Evolutionary conservation across 92 coral and sea anemone species (phyloP).

Genomic region (Epizoanthus illoricatus): DNA sequence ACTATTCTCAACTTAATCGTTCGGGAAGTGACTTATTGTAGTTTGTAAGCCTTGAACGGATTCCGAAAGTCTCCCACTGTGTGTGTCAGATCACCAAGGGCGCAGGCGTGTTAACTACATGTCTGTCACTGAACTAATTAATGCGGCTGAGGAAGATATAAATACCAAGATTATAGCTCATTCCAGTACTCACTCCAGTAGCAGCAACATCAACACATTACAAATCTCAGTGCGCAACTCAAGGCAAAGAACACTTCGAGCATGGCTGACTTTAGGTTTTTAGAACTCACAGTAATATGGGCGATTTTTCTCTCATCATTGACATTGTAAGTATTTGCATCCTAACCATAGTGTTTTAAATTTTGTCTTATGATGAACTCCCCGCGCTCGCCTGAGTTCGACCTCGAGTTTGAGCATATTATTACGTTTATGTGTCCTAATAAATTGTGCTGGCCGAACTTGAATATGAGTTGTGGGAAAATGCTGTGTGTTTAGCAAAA

Average conservation of each 20-base stretch:
- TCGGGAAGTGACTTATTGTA: neutral
- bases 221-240: neutral
- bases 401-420: too few species aligned
- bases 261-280: neutral
- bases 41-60: conserved; percentile 13
- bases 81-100: too few species aligned
- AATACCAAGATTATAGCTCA: conserved; percentile 2
- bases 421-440: too few species aligned
- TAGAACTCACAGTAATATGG: conserved; percentile 10
- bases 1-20: neutral
- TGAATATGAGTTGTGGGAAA: neutral
- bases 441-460: neutral
- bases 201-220: neutral
- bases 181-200: neutral
- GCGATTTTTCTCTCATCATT: conserved; percentile 1
- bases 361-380: too few species aligned
- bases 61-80: neutral
- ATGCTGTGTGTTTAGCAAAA: neutral
- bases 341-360: too few species aligned
- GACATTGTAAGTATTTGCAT: conserved; percentile 6
- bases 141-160: conserved; percentile 7
- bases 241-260: neutral
- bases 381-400: too few species aligned
- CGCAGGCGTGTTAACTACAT: conserved; percentile 12
- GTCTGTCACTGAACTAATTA: conserved; percentile 34